Conservation (phyloP, 2,888 invertebrate species). For the Diarsia brunnea region DNA sequence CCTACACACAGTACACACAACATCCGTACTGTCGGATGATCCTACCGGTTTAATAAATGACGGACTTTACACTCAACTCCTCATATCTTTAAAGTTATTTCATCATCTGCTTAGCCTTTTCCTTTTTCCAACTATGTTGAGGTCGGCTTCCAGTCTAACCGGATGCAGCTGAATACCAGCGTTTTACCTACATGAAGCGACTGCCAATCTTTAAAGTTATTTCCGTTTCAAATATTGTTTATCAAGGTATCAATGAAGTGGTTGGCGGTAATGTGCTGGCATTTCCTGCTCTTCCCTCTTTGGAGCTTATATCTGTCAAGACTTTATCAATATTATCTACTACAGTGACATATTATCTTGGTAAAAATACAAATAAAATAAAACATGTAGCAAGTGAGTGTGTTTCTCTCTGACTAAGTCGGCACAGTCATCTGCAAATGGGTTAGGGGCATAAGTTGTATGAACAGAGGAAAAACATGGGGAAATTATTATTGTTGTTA, state of each 20-base stretch:
- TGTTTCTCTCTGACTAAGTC: background rate
- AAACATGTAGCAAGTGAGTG: slow-evolving; percentile 8
- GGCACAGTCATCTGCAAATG: background rate
- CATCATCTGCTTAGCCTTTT: no score
- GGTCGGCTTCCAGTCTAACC: no score
- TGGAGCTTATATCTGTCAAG: slow-evolving; percentile 37
- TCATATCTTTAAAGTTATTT: background rate
- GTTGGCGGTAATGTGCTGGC: background rate
- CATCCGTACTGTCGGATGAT: background rate
- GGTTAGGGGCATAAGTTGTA: background rate
- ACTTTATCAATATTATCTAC: slow-evolving; percentile 26
- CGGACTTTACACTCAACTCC: background rate
- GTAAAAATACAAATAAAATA: slow-evolving; percentile 31
- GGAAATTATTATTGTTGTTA: background rate
- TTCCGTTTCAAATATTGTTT: background rate
- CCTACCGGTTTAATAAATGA: background rate
- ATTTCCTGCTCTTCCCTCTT: slow-evolving; percentile 13
- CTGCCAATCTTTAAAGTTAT: background rate
- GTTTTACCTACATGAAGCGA: no score
- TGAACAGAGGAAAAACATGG: background rate
- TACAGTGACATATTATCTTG: slow-evolving; percentile 18
- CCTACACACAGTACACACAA: background rate
- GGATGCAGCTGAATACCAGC: no score
- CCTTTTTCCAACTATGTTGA: no score
- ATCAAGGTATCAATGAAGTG: slow-evolving; percentile 3